phyloP scores from a whole-genome alignment of 1,140 invertebrate genomes.

The Zaprionus ghesquierei region DNA sequence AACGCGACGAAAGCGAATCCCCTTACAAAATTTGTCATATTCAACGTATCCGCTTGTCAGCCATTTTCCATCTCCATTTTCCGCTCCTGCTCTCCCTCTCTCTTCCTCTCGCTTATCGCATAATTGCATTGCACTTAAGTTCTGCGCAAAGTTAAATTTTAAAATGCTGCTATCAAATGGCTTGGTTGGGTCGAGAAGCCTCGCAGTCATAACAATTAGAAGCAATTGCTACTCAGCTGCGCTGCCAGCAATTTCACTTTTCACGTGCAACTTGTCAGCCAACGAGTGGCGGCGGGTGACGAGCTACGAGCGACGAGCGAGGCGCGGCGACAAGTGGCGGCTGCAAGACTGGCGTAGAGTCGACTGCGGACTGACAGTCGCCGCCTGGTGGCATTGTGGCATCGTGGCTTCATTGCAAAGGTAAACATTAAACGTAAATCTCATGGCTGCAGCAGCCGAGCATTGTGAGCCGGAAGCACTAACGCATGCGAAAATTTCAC shows the following conservation, averaged over 20 bases:
- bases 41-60: slow-evolving; percentile 43
- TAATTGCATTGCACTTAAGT: slow-evolving; percentile 53
- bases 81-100: background rate
- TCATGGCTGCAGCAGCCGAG: slow-evolving; percentile 41
- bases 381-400: slow-evolving; percentile 19
- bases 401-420: slow-evolving; percentile 54
- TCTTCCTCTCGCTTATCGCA: slow-evolving; percentile 56
- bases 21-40: slow-evolving; percentile 62
- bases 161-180: slow-evolving; percentile 43
- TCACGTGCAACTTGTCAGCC: slow-evolving; percentile 28
- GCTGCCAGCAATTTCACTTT: slow-evolving; percentile 51
- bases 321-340: slow-evolving; percentile 12
- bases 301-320: background rate
- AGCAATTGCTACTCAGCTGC: slow-evolving; percentile 66
- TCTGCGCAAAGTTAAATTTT: slow-evolving; percentile 55
- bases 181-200: slow-evolving; percentile 32
- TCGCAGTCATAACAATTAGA: slow-evolving; percentile 69
- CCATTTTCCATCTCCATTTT: slow-evolving; percentile 5
- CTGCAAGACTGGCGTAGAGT: background rate
- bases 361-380: slow-evolving; percentile 18
- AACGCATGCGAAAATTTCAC: slow-evolving; percentile 68
- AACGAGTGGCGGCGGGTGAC: background rate
- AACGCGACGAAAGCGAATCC: slow-evolving; percentile 38
- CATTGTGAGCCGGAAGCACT: slow-evolving; percentile 53
- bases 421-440: slow-evolving; percentile 70